Evolutionary conservation across 1,140 invertebrate genomes (phyloP).

Genomic region (Caenorhabditis elegans): DNA sequence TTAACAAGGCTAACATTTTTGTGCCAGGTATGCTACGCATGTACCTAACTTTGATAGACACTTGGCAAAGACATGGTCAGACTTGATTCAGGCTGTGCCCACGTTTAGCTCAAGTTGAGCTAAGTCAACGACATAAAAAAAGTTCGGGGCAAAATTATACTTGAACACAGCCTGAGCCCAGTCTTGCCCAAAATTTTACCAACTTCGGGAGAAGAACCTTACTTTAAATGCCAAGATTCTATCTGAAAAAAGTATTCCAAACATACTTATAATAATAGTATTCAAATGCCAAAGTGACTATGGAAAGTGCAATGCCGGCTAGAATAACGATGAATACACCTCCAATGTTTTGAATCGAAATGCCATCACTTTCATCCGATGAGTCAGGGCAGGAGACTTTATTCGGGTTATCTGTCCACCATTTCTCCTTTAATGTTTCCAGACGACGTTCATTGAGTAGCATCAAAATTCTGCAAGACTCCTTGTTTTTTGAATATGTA

Average conservation of each 20-base stretch:
- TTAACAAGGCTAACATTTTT: no score
- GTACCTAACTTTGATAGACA: no score
- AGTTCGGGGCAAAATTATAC: no score
- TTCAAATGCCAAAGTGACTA: slow-evolving; percentile 86
- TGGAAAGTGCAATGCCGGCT: slow-evolving; percentile 85
- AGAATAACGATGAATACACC: slow-evolving; percentile 95
- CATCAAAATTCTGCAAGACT: slow-evolving; percentile 78
- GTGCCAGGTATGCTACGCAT: no score
- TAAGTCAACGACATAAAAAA: no score
- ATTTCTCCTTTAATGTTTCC: slow-evolving; percentile 88
- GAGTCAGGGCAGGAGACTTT: slow-evolving; percentile 78
- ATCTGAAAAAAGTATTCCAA: neutral
- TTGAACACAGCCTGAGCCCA: no score
- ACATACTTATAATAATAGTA: slow-evolving; percentile 81
- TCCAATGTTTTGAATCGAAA: slow-evolving; percentile 93
- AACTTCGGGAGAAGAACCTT: no score
- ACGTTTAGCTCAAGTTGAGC: no score
- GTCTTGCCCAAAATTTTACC: no score
- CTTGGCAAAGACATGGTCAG: no score
- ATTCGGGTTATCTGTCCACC: slow-evolving; percentile 86
- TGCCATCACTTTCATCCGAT: slow-evolving; percentile 89
- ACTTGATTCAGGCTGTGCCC: no score
- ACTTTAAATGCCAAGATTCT: no score
- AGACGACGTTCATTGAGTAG: slow-evolving; percentile 85
- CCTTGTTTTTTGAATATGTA: neutral